Evolutionary conservation across 2,888 invertebrate species (phyloP), one percentile per base, ranked within the genome.

Genomic region (Drosophila stalkeri): DNA sequence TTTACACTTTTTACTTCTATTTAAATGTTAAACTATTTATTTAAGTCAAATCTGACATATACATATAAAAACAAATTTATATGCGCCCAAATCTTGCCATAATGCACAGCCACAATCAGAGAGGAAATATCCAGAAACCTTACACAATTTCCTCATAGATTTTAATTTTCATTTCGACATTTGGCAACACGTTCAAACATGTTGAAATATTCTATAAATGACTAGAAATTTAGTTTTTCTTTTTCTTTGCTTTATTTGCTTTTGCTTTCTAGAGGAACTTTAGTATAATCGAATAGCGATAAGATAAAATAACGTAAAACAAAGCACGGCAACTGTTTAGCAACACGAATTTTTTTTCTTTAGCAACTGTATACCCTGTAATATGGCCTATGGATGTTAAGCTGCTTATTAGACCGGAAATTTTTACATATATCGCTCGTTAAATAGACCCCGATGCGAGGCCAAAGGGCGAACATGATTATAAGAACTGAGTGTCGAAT

Each of bases 261-360:
- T 49, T 66, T 65, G 55, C 63, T 74, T 65, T 47, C 57, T 43
- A 43, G 37, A 49, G 46, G 35, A 74, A 70, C 63, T 82, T 82
- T 71, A 68, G 75, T 49, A 51, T 51, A 66, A 77, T 70, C 60
- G 64, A 64, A 71, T 43, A 60, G 41, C 74, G 82, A 83, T 83
- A 72, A 83, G 82, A 83, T 83, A 83, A 81, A 78, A 16, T 55
- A 43, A 14, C 57, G 18, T 3, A 72, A 69, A 39, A 61, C 63
- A 65, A 64, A 23, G 59, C 56, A 54, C 27, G n/a, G 41, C 60
- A 41, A 54, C 33, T 49, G 59, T 57, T 46, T 16, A 49, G 41
- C 18, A 27, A 27, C 6, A 47, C 12, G 18, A 1, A 16, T 18
- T 16, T 23, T 20, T 23, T 33, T 43, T 16, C 14, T 31, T 33